A percentile compares a stretch with the other conserved stretches of the same genome.
These are phyloP conservation scores for Drosophila limbata DNA, from an alignment of 2,888 invertebrate species.

Conservation along the genomic window DNA sequence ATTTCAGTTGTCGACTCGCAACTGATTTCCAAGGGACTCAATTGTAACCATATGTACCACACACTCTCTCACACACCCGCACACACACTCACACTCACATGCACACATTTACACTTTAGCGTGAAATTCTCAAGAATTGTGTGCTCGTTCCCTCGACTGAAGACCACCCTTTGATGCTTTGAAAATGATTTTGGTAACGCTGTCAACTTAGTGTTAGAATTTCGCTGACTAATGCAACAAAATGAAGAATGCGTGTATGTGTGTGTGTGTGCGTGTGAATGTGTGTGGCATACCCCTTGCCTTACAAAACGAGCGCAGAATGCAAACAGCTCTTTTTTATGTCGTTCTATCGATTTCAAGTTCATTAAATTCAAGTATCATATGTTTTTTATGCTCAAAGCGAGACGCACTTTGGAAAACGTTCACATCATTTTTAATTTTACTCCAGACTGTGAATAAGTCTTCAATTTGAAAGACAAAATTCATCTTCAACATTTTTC, in stretches of 20 bases:
- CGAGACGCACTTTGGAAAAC: too few relatives aligned
- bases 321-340: conserved; percentile 2
- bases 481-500: too few relatives aligned
- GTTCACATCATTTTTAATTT: too few relatives aligned
- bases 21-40: conserved; percentile 53
- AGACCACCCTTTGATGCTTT: conserved; percentile 23
- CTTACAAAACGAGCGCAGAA: conserved; percentile 12
- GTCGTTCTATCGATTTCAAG: conserved; percentile 10
- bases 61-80: conserved; percentile 18
- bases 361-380: background rate
- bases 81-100: conserved; percentile 16
- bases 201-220: conserved; percentile 59
- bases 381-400: background rate
- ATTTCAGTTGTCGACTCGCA: conserved; percentile 47
- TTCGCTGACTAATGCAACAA: conserved; percentile 47
- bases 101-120: conserved; percentile 29
- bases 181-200: conserved; percentile 33
- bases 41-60: conserved; percentile 50
- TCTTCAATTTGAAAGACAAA: too few relatives aligned
- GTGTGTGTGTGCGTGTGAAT: background rate
- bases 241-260: conserved; percentile 7
- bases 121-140: conserved; percentile 55
- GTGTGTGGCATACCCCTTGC: conserved; percentile 15
- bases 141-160: background rate
- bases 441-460: too few relatives aligned